Evolutionary conservation across 2,113 vertebrate species (phyloP).

Genomic region (Rhegmatorhina hoffmannsi): DNA sequence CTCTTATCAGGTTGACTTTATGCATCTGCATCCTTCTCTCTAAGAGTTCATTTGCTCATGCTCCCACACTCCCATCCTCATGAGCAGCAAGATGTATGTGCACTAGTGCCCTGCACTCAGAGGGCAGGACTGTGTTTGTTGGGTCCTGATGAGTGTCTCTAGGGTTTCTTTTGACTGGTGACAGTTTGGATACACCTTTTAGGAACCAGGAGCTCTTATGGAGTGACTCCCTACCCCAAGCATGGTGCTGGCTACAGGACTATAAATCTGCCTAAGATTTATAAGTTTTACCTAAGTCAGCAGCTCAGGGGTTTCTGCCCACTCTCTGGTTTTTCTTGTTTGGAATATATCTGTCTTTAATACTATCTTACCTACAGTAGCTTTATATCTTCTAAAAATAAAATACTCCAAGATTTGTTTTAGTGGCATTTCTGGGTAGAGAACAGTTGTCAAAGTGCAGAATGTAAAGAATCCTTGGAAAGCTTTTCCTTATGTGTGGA

Average conservation of each 20-base stretch:
- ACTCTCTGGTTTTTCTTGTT: neutral
- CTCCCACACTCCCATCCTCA: fast-evolving
- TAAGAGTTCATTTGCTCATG: neutral
- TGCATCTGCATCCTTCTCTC: neutral
- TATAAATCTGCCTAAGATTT: neutral
- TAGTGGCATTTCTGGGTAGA: neutral
- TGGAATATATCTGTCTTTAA: neutral
- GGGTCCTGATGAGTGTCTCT: neutral
- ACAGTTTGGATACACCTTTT: neutral
- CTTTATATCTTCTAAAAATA: neutral
- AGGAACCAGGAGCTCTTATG: neutral
- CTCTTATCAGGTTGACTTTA: neutral
- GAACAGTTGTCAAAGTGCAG: neutral
- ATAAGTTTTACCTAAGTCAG: neutral
- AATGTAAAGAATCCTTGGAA: neutral
- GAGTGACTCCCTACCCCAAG: neutral
- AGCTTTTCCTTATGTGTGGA: neutral
- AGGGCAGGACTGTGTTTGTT: neutral
- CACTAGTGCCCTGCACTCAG: neutral
- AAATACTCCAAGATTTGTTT: neutral
- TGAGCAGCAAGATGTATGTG: fast-evolving
- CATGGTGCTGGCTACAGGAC: neutral
- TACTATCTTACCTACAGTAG: neutral
- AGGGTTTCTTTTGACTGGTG: neutral
- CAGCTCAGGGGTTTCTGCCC: neutral